phyloP scores from a whole-genome alignment of 2,797 vertebrate genomes.

The Serranus cabrilla region DNA sequence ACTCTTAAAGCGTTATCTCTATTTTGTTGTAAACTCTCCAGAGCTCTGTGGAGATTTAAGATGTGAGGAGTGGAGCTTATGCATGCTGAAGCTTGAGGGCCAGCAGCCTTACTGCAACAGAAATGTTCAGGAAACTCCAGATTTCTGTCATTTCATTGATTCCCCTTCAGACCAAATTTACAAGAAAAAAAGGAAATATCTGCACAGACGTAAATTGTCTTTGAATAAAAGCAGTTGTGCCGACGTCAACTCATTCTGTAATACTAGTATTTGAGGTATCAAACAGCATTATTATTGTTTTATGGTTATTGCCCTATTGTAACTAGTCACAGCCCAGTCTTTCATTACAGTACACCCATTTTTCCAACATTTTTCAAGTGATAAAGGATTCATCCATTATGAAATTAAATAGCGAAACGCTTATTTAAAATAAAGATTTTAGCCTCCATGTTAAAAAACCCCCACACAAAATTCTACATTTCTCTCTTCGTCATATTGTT shows the following conservation, averaged over 20 bases:
- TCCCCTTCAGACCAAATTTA: slow-evolving; percentile 66
- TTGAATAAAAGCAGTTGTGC: slow-evolving; percentile 38
- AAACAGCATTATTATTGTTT: slow-evolving; percentile 17
- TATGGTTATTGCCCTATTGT: slow-evolving; percentile 16
- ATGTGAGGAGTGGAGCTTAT: slow-evolving; percentile 51
- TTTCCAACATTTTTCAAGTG: not conserved
- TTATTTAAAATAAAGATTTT: slow-evolving; percentile 17
- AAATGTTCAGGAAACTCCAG: slow-evolving; percentile 37
- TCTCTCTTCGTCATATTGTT: too few relatives aligned
- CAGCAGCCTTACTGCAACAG: slow-evolving; percentile 38
- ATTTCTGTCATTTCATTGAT: slow-evolving; percentile 64
- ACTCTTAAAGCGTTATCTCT: slow-evolving; percentile 70
- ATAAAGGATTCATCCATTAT: slow-evolving; percentile 18
- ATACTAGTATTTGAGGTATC: not conserved
- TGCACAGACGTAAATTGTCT: slow-evolving; percentile 44
- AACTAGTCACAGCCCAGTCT: not conserved
- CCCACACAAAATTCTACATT: too few relatives aligned
- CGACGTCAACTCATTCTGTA: slow-evolving; percentile 23
- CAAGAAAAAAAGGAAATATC: slow-evolving; percentile 43
- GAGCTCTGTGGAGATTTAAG: slow-evolving; percentile 70
- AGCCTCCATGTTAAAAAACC: too few relatives aligned
- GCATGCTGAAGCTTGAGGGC: slow-evolving; percentile 52
- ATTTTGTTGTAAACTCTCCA: slow-evolving; percentile 75
- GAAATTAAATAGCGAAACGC: slow-evolving; percentile 7
- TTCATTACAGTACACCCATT: slow-evolving; percentile 5